phyloP scores from a whole-genome alignment of 2,888 invertebrate genomes.

The Diarsia dahlii region DNA sequence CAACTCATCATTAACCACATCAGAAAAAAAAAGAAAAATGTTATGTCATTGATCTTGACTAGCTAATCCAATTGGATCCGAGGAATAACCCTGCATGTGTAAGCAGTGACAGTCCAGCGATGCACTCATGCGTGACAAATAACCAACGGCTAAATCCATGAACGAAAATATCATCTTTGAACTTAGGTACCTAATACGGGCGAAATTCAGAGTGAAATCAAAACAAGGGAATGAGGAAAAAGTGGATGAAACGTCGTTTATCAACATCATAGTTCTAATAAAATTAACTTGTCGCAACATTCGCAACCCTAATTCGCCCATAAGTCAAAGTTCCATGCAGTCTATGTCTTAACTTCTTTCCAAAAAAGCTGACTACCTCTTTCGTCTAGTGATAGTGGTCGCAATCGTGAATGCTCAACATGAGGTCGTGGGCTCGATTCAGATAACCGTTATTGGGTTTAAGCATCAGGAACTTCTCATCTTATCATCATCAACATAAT shows the following conservation, averaged over 20 bases:
- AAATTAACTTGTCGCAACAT: background rate
- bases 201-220: too few species aligned
- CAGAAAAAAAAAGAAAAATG: too few species aligned
- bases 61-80: background rate
- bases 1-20: background rate
- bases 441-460: too few species aligned
- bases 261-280: background rate
- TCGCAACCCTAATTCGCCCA: too few species aligned
- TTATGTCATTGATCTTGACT: slow-evolving; percentile 10
- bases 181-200: too few species aligned
- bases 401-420: too few species aligned
- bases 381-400: too few species aligned
- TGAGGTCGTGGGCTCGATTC: too few species aligned
- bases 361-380: background rate
- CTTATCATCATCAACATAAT: too few species aligned
- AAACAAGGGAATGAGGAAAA: background rate
- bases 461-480: too few species aligned
- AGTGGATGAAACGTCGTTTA: background rate
- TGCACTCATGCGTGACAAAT: background rate
- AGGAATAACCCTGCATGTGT: slow-evolving; percentile 2
- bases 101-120: background rate
- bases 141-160: background rate
- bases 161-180: background rate
- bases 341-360: background rate
- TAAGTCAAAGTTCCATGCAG: background rate